Evolutionary conservation across 2,888 invertebrate species (phyloP).

Genomic region (Serripes groenlandicus): DNA sequence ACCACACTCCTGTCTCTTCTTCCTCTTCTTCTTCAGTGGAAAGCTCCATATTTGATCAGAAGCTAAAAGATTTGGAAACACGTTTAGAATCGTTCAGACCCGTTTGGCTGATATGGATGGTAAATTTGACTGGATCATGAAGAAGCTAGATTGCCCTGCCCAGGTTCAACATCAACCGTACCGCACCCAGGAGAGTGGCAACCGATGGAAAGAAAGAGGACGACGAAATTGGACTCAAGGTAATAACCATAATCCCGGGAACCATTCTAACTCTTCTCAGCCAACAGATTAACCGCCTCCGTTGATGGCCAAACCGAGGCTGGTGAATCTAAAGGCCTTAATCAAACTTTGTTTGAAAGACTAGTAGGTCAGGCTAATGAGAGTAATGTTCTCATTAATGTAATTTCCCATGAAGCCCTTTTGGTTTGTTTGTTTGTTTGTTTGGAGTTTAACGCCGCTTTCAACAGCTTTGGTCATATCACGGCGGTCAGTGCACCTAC

Average conservation of each 20-base stretch:
- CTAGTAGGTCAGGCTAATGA: background rate
- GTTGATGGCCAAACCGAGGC: background rate
- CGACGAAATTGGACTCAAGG: background rate
- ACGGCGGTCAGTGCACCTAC: no score
- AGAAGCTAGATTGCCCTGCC: background rate
- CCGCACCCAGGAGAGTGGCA: background rate
- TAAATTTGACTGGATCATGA: slow-evolving; percentile 19
- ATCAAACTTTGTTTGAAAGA: background rate
- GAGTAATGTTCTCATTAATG: background rate
- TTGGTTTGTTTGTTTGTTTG: no score
- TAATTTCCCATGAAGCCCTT: no score
- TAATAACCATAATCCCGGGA: background rate
- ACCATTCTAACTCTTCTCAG: background rate
- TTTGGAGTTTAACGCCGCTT: no score
- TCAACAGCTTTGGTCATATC: no score
- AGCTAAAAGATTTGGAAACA: slow-evolving; percentile 13
- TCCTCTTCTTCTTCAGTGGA: background rate
- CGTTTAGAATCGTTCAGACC: background rate
- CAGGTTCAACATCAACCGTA: background rate
- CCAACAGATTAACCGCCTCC: background rate
- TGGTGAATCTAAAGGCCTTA: background rate
- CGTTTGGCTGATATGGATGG: slow-evolving; percentile 1
- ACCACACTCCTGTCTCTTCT: no score
- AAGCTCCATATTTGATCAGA: background rate
- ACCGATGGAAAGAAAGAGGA: background rate